Evolutionary conservation across 2,113 vertebrate species (phyloP).

Genomic region (Tyrannus savana): DNA sequence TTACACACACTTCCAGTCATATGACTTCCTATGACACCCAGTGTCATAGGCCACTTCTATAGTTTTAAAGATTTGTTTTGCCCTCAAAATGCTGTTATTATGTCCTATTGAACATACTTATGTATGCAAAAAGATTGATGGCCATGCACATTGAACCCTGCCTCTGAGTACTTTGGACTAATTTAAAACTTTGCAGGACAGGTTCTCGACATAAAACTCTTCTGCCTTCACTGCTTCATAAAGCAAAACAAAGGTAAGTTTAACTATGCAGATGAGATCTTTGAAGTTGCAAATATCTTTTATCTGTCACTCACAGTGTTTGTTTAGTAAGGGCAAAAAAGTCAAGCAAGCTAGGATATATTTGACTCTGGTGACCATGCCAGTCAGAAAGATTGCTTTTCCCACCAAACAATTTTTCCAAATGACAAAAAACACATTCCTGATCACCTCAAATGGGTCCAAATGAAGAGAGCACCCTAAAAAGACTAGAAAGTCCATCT

Average conservation of each 20-base stretch:
- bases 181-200: neutral
- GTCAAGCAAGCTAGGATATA: neutral
- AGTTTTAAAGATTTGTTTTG: neutral
- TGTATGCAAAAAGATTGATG: neutral
- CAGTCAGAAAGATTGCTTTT: neutral
- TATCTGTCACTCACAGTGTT: neutral
- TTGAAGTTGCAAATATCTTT: neutral
- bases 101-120: neutral
- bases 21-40: too few relatives aligned
- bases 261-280: neutral
- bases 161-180: neutral
- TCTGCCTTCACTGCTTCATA: neutral
- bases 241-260: neutral
- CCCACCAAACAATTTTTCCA: neutral
- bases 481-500: neutral
- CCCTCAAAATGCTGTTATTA: neutral
- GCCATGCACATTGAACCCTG: neutral
- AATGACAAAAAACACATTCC: neutral
- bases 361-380: neutral
- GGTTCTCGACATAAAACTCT: neutral
- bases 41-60: neutral
- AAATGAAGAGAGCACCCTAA: neutral
- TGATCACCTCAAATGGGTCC: neutral
- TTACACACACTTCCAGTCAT: neutral
- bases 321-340: neutral